These are phyloP conservation scores for Ecliptopera silaceata DNA, from an alignment of 2,888 invertebrate species.

Conservation along the genomic window DNA sequence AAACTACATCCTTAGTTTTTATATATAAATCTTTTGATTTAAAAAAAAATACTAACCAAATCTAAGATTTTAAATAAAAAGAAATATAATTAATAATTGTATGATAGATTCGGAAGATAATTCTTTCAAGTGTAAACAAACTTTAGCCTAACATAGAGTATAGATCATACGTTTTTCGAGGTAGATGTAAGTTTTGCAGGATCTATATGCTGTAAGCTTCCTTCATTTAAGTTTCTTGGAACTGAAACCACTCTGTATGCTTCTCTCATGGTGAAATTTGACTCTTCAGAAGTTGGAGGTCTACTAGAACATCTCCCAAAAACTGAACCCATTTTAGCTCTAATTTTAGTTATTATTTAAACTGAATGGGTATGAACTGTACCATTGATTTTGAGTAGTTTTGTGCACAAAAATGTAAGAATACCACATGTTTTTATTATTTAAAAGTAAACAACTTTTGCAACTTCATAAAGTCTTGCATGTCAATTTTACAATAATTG, in stretches of 20 bases:
- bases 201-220: neutral
- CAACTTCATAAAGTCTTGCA: neutral
- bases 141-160: too few relatives aligned
- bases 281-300: neutral
- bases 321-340: slow-evolving; percentile 1
- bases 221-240: neutral
- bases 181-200: neutral
- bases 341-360: neutral
- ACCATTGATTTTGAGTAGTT: neutral
- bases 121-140: too few relatives aligned
- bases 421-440: neutral
- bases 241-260: slow-evolving; percentile 1
- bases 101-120: too few relatives aligned
- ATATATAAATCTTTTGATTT: too few relatives aligned
- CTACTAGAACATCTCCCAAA: neutral
- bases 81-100: too few relatives aligned
- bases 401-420: neutral
- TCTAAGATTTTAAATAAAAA: too few relatives aligned
- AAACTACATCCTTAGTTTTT: too few relatives aligned
- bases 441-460: neutral
- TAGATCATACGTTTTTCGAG: neutral
- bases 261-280: neutral
- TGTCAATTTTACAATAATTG: neutral
- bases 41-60: too few relatives aligned
- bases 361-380: neutral